Evolutionary conservation across 2,797 vertebrate species (phyloP).

Genomic region (Pteronotus mesoamericanus): DNA sequence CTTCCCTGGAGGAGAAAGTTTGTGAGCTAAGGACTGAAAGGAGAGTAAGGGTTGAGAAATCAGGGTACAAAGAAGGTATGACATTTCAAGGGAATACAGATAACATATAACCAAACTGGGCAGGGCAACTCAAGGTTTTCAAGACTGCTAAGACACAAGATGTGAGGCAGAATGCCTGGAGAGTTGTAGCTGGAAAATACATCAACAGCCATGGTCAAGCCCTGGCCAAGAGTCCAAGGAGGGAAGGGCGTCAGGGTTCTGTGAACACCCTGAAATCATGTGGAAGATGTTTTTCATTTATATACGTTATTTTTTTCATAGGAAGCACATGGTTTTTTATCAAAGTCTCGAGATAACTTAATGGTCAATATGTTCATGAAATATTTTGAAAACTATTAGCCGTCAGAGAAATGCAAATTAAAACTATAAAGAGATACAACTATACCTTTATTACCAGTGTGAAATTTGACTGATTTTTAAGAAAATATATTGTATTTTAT

Average conservation of each 20-base stretch:
- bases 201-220: neutral
- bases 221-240: neutral
- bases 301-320: neutral
- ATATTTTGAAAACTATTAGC: neutral
- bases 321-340: neutral
- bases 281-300: neutral
- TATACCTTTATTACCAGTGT: neutral
- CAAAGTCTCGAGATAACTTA: neutral
- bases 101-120: neutral
- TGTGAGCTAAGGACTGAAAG: neutral
- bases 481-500: neutral
- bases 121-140: neutral
- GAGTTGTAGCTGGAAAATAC: neutral
- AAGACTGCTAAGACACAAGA: neutral
- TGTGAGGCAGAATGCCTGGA: neutral
- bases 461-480: neutral
- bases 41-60: neutral
- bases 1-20: neutral
- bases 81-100: neutral
- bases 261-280: neutral
- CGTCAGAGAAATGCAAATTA: neutral
- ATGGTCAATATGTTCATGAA: neutral
- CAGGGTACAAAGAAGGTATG: neutral
- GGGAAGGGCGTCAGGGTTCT: rapidly evolving
- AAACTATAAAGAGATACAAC: neutral